These are phyloP conservation scores for Leucania comma DNA, from an alignment of 2,888 invertebrate species.

Conservation along the genomic window DNA sequence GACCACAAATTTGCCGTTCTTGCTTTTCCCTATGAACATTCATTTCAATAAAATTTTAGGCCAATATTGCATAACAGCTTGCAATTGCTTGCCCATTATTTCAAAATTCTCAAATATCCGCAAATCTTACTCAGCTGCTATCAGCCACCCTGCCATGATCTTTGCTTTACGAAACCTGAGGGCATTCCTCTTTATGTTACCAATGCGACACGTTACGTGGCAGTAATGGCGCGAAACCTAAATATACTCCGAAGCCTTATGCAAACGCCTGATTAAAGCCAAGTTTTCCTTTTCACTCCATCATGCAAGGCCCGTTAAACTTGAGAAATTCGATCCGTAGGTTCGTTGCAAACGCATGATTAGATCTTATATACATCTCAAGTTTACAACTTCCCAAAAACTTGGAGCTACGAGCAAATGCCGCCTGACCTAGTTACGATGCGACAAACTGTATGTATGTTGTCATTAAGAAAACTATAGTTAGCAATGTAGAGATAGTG, in stretches of 20 bases:
- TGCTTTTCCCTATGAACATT: too few species aligned
- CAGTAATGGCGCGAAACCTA: not conserved
- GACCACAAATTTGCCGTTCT: too few species aligned
- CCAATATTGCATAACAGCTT: too few species aligned
- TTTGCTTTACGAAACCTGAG: not conserved
- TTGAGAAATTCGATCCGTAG: conserved; percentile 35
- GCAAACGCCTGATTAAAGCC: conserved; percentile 3
- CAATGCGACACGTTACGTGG: not conserved
- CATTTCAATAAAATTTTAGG: too few species aligned
- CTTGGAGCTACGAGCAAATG: conserved; percentile 48
- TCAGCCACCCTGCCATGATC: not conserved
- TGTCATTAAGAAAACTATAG: conserved; percentile 46
- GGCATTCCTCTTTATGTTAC: not conserved
- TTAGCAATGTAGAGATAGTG: not conserved
- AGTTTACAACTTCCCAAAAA: conserved; percentile 54
- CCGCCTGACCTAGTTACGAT: conserved; percentile 49
- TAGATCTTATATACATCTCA: conserved; percentile 49
- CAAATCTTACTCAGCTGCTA: not conserved
- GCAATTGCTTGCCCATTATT: too few species aligned
- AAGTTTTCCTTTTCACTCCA: conserved; percentile 14
- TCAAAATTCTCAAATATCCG: too few species aligned
- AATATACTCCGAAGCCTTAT: not conserved
- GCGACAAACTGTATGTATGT: conserved; percentile 40
- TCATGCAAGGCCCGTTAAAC: conserved; percentile 42
- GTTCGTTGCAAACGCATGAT: conserved; percentile 46